Percentiles rank a stretch among this genome's conserved stretches.
phyloP scores from a whole-genome alignment of 2,113 vertebrate species.

The Syngnathus scovelli region DNA sequence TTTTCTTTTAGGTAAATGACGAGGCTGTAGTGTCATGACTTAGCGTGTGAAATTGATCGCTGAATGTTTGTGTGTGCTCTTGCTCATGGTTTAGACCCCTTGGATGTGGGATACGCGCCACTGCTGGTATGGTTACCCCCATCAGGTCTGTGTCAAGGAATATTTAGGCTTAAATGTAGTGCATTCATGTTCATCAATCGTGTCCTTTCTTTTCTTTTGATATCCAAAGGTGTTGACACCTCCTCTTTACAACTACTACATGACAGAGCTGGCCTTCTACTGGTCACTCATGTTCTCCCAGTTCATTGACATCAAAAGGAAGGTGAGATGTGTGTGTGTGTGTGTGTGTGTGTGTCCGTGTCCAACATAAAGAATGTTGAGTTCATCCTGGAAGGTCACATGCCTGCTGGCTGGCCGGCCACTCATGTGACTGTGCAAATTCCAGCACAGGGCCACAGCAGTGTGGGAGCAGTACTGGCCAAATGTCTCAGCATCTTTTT shows the following conservation, averaged over 20 bases:
- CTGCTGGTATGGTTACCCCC: slow-evolving; percentile 94
- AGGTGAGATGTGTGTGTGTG: slow-evolving; percentile 75
- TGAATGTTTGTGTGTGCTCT: background rate
- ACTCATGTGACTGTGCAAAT: slow-evolving; percentile 58
- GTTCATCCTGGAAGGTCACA: slow-evolving; percentile 25
- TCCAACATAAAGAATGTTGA: background rate
- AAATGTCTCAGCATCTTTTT: background rate
- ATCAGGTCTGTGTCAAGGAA: slow-evolving; percentile 75
- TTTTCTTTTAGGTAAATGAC: background rate
- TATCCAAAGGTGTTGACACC: slow-evolving; percentile 77
- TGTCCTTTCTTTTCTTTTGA: slow-evolving; percentile 6
- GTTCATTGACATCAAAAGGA: slow-evolving; percentile 95
- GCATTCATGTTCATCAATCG: too few relatives aligned
- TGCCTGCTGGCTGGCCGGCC: slow-evolving; percentile 1
- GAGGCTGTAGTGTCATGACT: background rate
- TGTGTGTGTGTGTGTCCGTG: background rate
- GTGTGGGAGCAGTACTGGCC: background rate
- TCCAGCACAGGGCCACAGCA: slow-evolving; percentile 14
- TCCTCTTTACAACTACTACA: slow-evolving; percentile 86
- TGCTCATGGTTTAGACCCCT: slow-evolving; percentile 68
- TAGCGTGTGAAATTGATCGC: background rate
- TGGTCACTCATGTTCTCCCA: slow-evolving; percentile 98
- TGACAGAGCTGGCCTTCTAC: slow-evolving; percentile 90
- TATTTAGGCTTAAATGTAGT: too few relatives aligned
- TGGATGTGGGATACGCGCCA: slow-evolving; percentile 96